Base-by-base conservation (phyloP, 2,797 vertebrate species). In the Aeoliscus strigatus region DNA sequence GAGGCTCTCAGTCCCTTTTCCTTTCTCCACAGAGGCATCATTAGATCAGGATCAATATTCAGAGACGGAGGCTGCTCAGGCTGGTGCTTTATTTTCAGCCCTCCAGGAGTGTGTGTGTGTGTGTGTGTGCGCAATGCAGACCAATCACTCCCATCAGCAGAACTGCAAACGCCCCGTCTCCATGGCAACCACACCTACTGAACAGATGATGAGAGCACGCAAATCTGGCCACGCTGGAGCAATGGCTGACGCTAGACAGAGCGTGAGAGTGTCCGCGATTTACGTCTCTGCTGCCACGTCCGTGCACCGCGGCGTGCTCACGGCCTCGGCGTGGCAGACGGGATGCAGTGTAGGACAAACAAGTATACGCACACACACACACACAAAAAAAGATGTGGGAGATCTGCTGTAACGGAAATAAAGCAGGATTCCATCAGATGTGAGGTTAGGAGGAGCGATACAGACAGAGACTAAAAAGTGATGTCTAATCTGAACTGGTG, bases 191-290 rank as follows among this genome's bases (percentile, higher is more conserved):
- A 58, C 71, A 59, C 71, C 80, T 54, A 65, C 72, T 40, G 76
- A 74, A 75, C 65, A 65, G 53, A 71, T 9, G 65, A 79, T 60
- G 54, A 47, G 73, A 76, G 73, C 64, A 81, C 83, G 80, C 74
- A 84, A 82, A 79, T 81, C 78, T 21, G 42, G 79, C 82, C 82
- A 87, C 83, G 85, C 77, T 85, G 85, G 85, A 85, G 83, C 81
- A 86, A 86, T 86, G 83, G 83, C 76, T 79, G 83, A 77, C 30
- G 51, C 61, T 60, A 77, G 72, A 42, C 25, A 2, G 46, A 69
- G 72, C 75, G 77, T 60, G 79, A 76, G 80, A 62, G 80, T 63
- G 70, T 79, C 66, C 73, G 74, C 35, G 4, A 33, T 55, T 51
- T 46, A 71, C 74, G 74, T 21, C 38, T 36, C 15, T 23, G 46